Percentiles rank a stretch among this genome's conserved stretches.
Evolutionary conservation across 2,113 vertebrate species (phyloP).

Genomic region (Vidua chalybeata): DNA sequence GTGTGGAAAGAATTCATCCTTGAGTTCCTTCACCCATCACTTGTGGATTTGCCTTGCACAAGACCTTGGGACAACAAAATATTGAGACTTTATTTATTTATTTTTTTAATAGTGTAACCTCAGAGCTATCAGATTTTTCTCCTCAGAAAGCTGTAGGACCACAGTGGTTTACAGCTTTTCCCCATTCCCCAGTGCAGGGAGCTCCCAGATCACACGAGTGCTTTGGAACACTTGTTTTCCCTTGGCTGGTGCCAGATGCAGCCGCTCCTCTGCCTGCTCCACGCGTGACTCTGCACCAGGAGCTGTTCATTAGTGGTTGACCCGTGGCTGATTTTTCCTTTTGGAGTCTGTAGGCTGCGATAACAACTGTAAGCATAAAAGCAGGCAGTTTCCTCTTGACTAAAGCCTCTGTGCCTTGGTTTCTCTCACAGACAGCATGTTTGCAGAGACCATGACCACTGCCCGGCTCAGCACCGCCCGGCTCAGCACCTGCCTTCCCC

Average conservation of each 20-base stretch:
- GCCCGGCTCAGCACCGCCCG: conserved; percentile 87
- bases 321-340: neutral
- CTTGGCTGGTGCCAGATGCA: neutral
- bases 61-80: neutral
- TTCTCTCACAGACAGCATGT: conserved; percentile 86
- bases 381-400: neutral
- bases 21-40: neutral
- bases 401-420: neutral
- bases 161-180: neutral
- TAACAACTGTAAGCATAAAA: neutral
- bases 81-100: accelerated
- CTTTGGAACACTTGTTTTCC: neutral
- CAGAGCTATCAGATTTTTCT: neutral
- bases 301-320: neutral
- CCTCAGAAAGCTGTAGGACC: neutral
- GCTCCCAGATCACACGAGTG: neutral
- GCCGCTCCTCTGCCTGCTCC: neutral
- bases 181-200: neutral
- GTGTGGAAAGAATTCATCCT: neutral
- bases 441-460: conserved; percentile 91
- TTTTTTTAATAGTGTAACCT: neutral
- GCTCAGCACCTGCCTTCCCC: conserved; percentile 91
- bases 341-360: neutral
- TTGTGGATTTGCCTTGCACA: neutral
- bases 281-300: neutral